Evolutionary conservation across 1,140 invertebrate species (phyloP), one percentile per base, ranked within the genome.

Genomic region (Euborellia annulipes): DNA sequence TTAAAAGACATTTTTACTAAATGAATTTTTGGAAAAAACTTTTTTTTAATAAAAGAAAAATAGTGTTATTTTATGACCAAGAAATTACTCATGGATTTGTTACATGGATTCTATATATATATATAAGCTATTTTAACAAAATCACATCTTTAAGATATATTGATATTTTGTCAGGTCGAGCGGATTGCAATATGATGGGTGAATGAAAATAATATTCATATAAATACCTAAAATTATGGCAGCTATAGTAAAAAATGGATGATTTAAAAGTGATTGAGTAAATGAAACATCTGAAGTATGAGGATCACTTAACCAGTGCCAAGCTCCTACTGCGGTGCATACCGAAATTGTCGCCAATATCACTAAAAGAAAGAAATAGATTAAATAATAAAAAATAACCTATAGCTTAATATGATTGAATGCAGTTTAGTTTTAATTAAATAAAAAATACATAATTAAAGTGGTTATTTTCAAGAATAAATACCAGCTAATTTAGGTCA

Each of bases 211-310:
- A 27, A 27, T 6, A 6, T 27, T 6, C 4, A 27, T 39, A 41
- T n/a, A 34, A 20, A n/a, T 62, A 81, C 85, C 73, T 62, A 95
- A 67, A 45, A 84, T 69, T 50, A 89, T 67, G 56, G 88, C 85
- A 50, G 87, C 87, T 53, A 91, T 63, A n/a, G 90, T 83, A 65
- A 98, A 98, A 58, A 95, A 89, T n/a, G 85, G 82, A 73, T 98
- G 93, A 63, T 94, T 94, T 58, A 76, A 78, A 18, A 97, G 67
- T 7, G 92, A 96, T 61, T 95, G 85, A 9, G 80, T 76, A 46
- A 97, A 80, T 16, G 88, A 79, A 13, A 95, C 82, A 49, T 84
- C 75, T 36, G 83, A 76, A 17, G 88, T 93, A 43, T 82, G 73
- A 1, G 90, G 88, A 67, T 97, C 92, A 55, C 80, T 82, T 3